A percentile compares a stretch with the other conserved stretches of the same genome.
phyloP scores from a whole-genome alignment of 2,113 vertebrate genomes.

The Muntiacus reevesi region DNA sequence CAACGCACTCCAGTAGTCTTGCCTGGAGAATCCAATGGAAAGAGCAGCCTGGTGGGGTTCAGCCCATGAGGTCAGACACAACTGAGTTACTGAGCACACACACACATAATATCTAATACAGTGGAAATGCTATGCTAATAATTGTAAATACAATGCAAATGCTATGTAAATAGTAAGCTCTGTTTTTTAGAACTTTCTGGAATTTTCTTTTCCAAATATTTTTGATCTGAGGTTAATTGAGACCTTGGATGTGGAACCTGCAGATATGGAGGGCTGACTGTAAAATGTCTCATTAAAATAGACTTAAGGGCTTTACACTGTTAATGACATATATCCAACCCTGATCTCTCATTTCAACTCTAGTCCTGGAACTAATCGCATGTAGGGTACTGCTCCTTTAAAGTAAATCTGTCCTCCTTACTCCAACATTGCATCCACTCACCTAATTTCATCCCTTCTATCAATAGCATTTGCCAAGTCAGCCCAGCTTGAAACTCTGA shows the following conservation, averaged over 20 bases:
- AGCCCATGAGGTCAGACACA: background rate
- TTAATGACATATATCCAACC: background rate
- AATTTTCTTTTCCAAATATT: background rate
- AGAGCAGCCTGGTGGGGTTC: background rate
- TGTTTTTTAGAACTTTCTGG: background rate
- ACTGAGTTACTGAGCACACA: background rate
- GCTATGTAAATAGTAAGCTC: background rate
- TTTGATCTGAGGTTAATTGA: background rate
- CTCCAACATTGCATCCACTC: background rate
- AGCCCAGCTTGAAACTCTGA: background rate
- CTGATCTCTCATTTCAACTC: background rate
- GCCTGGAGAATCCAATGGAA: background rate
- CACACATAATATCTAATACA: background rate
- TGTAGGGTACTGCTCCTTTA: background rate
- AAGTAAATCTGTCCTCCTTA: background rate
- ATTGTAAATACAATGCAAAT: background rate
- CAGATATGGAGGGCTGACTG: background rate
- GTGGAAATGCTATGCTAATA: background rate
- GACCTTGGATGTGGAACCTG: background rate
- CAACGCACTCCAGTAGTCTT: background rate
- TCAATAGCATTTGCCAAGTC: background rate
- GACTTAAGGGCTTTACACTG: background rate
- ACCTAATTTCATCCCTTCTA: background rate
- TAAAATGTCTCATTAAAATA: background rate
- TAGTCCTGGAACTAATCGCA: background rate